Base-by-base conservation (phyloP, 30 jellyfish, hydroid and myxozoan species). In the Rhopilema esculentum region DNA sequence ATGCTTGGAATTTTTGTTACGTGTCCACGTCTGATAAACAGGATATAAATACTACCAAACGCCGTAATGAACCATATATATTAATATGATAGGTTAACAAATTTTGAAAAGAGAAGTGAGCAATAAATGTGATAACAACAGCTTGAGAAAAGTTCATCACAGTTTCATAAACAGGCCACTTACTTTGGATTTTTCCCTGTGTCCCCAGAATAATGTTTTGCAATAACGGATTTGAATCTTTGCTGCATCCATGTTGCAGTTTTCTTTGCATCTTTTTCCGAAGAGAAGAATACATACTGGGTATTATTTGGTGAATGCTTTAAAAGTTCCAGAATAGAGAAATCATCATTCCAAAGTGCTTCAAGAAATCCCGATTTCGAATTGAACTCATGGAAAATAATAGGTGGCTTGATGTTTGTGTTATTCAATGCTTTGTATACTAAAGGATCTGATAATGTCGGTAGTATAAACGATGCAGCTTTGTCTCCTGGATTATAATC, bases 201-300 rank as follows among this genome's bases (percentile, higher is more conserved):
- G 16, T 72, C 19, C 0, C 63, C 83, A 1, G 85, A 20, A 80
- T 69, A 91, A 79, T 91, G 82, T 26, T 95, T 90, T 25, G 88
- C 88, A 8, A 95, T 63, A 21, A 91, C 95, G 16, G 77, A 79
- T 72, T 82, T 79, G 88, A 95, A 95, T 65, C 98, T 75, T 62
- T 32, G 50, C 49, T 73, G 82, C 99, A 95, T 95, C 99, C 99
- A 95, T 65, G 77, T 91, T 16, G 99, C 99, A 25, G 91, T 77
- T 22, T 77, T 82, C 32, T 62, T 68, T 22, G 99, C 97, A 72
- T 95, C 96, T 26, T 74, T 75, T 20, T 91, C 28, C 66, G 99
- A 91, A 1, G 97, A 52, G 80, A 95, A 72, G 75, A 95, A 95
- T 85, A 95, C 98, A 64, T 89, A 87, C 48, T 95, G 98, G 8